These are phyloP conservation scores for Aphelocoma coerulescens DNA, from an alignment of 2,113 vertebrate genomes.

Conservation along the genomic window DNA sequence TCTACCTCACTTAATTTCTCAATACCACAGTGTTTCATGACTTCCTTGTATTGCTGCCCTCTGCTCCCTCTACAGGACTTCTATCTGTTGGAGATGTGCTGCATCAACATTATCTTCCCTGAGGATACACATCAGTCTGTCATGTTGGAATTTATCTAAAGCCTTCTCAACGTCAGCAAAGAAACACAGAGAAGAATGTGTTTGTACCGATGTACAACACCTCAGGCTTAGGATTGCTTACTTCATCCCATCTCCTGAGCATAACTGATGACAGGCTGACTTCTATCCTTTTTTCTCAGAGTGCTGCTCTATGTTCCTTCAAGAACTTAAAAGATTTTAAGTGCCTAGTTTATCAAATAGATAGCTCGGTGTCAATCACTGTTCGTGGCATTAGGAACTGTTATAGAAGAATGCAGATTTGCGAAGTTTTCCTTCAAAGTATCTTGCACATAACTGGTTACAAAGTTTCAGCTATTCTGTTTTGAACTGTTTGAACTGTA, in stretches of 20 bases:
- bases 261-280: neutral
- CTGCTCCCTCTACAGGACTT: neutral
- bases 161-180: constrained; percentile 1
- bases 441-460: neutral
- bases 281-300: neutral
- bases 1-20: neutral
- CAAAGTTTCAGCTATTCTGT: neutral
- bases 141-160: constrained; percentile 17
- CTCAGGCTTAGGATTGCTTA: neutral
- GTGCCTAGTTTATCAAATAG: neutral
- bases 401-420: neutral
- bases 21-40: neutral
- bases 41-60: neutral
- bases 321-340: neutral
- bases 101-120: neutral
- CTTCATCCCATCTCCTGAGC: neutral
- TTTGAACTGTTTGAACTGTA: neutral
- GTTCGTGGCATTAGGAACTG: neutral
- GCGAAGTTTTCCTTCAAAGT: neutral
- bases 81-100: neutral
- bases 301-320: neutral
- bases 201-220: neutral
- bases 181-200: neutral
- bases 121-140: neutral
- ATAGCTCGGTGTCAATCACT: neutral